Evolutionary conservation across 2,113 vertebrate species (phyloP).

Genomic region (Jacana jacana): DNA sequence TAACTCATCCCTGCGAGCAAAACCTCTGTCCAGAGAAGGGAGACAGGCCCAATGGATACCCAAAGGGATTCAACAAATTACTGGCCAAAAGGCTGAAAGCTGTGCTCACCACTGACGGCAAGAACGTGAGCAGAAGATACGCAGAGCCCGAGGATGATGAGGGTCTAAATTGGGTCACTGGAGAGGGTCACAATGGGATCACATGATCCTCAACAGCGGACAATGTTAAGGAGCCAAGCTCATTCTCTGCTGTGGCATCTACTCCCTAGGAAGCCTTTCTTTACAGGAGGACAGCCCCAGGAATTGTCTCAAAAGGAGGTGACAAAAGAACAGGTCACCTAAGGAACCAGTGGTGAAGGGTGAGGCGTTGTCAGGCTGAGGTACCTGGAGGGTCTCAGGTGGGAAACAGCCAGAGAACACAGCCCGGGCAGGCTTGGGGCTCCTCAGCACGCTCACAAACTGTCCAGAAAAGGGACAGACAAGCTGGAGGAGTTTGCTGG

Average conservation of each 20-base stretch:
- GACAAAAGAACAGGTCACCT: neutral
- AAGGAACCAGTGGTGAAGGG: neutral
- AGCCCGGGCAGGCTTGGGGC: neutral
- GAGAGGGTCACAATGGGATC: too few species aligned
- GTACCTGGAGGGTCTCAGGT: neutral
- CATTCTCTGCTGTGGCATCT: neutral
- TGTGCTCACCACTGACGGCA: too few species aligned
- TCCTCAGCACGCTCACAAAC: neutral
- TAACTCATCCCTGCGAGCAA: too few species aligned
- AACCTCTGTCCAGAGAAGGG: neutral
- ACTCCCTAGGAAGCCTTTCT: neutral
- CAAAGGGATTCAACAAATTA: neutral
- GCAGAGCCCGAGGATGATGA: neutral
- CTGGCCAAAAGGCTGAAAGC: too few species aligned
- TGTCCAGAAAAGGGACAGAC: neutral
- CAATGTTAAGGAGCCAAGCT: neutral
- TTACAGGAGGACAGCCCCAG: neutral
- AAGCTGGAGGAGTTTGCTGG: neutral
- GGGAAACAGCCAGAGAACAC: rapidly evolving
- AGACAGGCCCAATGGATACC: too few species aligned
- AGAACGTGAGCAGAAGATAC: neutral
- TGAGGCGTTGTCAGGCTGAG: neutral
- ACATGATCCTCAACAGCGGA: too few species aligned
- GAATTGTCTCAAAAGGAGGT: neutral
- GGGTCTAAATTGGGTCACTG: neutral